Conservation (phyloP, 1,140 invertebrate species). For the Bombus pascuorum region DNA sequence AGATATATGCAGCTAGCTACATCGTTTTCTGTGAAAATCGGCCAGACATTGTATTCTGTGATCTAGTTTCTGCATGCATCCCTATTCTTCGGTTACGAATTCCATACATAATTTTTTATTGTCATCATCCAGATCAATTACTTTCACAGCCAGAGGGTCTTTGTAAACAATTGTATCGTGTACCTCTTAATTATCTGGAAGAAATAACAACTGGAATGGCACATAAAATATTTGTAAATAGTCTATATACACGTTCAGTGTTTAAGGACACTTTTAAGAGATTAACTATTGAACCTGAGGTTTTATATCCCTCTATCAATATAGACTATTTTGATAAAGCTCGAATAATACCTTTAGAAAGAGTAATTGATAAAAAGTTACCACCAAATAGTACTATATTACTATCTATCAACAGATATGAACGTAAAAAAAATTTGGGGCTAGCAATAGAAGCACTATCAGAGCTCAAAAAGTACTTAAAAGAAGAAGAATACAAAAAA, state of each 20-base stretch:
- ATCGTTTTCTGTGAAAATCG: constrained; percentile 81
- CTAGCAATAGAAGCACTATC: constrained; percentile 92
- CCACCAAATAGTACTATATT: constrained; percentile 86
- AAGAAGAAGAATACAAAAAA: constrained; percentile 83
- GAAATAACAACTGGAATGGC: constrained; percentile 93
- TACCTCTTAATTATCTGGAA: constrained; percentile 96
- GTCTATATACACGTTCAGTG: constrained; percentile 93
- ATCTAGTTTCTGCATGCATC: constrained; percentile 94
- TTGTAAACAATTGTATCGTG: constrained; percentile 92
- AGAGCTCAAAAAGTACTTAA: constrained; percentile 84
- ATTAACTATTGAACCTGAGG: constrained; percentile 87
- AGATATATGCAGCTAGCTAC: constrained; percentile 78
- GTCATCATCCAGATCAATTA: constrained; percentile 98
- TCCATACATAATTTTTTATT: constrained; percentile 95
- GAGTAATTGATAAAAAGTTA: constrained; percentile 76
- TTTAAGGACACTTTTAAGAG: constrained; percentile 93
- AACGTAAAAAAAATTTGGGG: constrained; percentile 96
- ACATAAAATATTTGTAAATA: constrained; percentile 96
- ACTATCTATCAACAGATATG: constrained; percentile 98
- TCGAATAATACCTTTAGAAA: constrained; percentile 81
- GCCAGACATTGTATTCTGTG: constrained; percentile 95
- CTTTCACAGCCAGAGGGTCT: constrained; percentile 87
- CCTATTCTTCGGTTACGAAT: constrained; percentile 89
- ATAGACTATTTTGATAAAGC: constrained; percentile 88
- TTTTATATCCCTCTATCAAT: constrained; percentile 97